Evolutionary conservation across 2,888 invertebrate species (phyloP).

Genomic region (Malacosoma neustria): DNA sequence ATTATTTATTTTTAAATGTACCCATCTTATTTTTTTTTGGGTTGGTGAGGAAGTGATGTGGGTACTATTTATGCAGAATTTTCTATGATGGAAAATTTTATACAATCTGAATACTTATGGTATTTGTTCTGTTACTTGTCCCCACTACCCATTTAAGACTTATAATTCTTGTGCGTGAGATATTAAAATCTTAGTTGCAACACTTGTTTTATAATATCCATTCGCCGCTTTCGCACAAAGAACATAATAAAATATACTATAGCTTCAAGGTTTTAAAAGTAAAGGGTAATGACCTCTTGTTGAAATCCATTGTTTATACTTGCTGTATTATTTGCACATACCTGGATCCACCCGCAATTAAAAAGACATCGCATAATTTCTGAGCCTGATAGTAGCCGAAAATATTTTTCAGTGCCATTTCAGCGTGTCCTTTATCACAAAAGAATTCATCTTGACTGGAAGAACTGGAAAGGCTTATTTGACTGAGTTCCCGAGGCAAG

Average conservation of each 20-base stretch:
- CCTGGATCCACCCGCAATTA: conserved; percentile 86
- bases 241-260: background rate
- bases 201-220: no score
- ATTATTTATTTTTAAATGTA: no score
- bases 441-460: conserved; percentile 86
- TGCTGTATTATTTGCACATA: conserved; percentile 33
- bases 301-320: background rate
- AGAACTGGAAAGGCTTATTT: conserved; percentile 78
- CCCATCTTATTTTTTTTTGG: no score
- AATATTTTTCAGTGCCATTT: conserved; percentile 87
- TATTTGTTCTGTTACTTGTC: no score
- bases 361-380: conserved; percentile 90
- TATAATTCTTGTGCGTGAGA: no score
- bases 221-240: no score
- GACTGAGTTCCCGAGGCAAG: conserved; percentile 79
- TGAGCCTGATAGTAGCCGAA: conserved; percentile 86
- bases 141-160: no score
- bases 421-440: conserved; percentile 86
- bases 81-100: no score
- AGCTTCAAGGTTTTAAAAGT: background rate
- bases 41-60: no score
- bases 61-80: no score
- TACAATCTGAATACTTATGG: no score
- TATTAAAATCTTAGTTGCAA: no score
- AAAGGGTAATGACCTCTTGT: background rate